Conservation (phyloP, 2,888 invertebrate genomes). For the Drosophila picticornis region DNA sequence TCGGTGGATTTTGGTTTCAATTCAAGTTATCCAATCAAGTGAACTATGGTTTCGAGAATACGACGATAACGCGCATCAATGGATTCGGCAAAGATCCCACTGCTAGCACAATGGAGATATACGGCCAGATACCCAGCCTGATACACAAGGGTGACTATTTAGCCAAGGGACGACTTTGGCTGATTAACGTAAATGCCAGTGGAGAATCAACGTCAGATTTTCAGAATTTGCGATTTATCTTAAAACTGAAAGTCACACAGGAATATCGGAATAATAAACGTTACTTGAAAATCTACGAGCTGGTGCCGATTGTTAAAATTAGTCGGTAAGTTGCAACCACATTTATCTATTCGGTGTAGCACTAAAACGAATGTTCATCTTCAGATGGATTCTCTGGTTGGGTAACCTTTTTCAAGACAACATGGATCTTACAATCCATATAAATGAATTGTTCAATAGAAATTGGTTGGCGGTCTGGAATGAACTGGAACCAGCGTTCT, state of each 20-base stretch:
- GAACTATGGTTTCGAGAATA: conserved; percentile 56
- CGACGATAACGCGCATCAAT: conserved; percentile 50
- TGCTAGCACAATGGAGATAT: conserved; percentile 52
- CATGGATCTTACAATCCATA: conserved; percentile 38
- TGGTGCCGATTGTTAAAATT: conserved; percentile 38
- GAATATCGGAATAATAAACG: conserved; percentile 57
- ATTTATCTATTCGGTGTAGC: neutral
- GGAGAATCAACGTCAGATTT: conserved; percentile 50
- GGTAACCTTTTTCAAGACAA: conserved; percentile 50
- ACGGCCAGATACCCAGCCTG: conserved; percentile 53
- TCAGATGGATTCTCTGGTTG: conserved; percentile 54
- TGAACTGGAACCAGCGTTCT: conserved; percentile 51
- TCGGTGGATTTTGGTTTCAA: conserved; percentile 18
- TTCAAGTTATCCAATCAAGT: conserved; percentile 37
- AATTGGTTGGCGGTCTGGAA: conserved; percentile 61
- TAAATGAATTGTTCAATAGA: conserved; percentile 46
- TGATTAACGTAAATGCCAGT: conserved; percentile 23
- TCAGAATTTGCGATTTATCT: conserved; percentile 49
- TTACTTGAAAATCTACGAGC: conserved; percentile 48
- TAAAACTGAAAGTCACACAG: conserved; percentile 46
- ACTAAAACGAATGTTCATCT: neutral
- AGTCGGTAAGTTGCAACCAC: conserved; percentile 41
- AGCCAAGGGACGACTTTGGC: conserved; percentile 34
- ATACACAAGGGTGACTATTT: conserved; percentile 36
- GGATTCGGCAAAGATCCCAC: conserved; percentile 61